Conservation (phyloP, 2,797 vertebrate genomes). For the Sciaenops ocellatus region DNA sequence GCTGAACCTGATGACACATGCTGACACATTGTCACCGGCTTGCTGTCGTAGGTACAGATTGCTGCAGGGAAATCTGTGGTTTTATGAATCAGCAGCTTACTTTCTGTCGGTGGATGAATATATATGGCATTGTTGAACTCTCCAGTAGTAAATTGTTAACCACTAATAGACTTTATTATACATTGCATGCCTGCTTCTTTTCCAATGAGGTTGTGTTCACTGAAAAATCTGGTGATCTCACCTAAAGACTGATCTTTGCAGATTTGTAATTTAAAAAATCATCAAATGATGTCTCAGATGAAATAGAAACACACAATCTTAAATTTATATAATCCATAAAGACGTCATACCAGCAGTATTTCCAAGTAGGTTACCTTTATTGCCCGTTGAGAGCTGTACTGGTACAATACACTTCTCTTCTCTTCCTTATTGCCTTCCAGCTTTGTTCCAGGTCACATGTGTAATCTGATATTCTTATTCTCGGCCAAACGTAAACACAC, state of each 20-base stretch:
- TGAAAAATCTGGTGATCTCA: not conserved
- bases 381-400: not conserved
- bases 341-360: not conserved
- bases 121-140: slow-evolving; percentile 32
- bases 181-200: not conserved
- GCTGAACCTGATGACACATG: slow-evolving; percentile 12
- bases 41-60: slow-evolving; percentile 21
- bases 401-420: not conserved
- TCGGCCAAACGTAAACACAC: slow-evolving; percentile 8
- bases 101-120: slow-evolving; percentile 17
- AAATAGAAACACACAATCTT: slow-evolving; percentile 3
- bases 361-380: not conserved
- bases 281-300: not conserved
- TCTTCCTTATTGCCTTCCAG: slow-evolving; percentile 1
- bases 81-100: slow-evolving; percentile 50
- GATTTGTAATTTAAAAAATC: not conserved
- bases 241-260: not conserved
- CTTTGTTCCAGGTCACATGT: slow-evolving; percentile 10
- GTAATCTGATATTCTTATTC: slow-evolving; percentile 12
- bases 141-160: slow-evolving; percentile 1
- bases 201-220: not conserved
- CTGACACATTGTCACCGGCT: slow-evolving; percentile 29
- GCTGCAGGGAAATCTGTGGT: slow-evolving; percentile 29
- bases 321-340: slow-evolving; percentile 7
- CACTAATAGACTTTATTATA: slow-evolving; percentile 11